phyloP scores from a whole-genome alignment of 2,113 vertebrate species.

The Ictalurus furcatus region DNA sequence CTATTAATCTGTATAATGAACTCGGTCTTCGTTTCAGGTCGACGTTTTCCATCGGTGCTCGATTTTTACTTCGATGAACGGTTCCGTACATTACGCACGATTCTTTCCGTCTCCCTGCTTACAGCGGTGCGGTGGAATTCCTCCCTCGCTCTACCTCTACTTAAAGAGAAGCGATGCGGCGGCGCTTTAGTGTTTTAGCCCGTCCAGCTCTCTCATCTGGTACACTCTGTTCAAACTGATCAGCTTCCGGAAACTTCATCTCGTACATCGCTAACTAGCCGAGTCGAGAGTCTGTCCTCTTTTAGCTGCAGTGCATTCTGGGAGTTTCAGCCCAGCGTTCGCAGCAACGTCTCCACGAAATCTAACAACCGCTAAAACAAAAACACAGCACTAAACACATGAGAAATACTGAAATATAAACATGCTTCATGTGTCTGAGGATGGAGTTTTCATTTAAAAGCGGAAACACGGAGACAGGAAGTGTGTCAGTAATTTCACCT shows the following conservation, averaged over 20 bases:
- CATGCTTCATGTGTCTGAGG: background rate
- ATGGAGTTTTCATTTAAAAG: background rate
- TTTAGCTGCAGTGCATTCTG: background rate
- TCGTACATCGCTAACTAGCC: background rate
- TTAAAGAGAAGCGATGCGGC: too few relatives aligned
- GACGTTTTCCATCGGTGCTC: too few relatives aligned
- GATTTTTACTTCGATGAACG: too few relatives aligned
- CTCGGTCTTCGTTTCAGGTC: too few relatives aligned
- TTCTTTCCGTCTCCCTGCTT: too few relatives aligned
- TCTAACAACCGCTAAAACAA: background rate
- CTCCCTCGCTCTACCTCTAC: too few relatives aligned
- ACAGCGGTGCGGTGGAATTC: too few relatives aligned
- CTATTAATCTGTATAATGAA: too few relatives aligned
- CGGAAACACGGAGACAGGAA: background rate
- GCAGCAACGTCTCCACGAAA: background rate
- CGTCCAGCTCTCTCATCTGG: too few relatives aligned
- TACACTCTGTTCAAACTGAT: too few relatives aligned
- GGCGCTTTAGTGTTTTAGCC: too few relatives aligned
- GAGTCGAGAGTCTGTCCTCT: background rate
- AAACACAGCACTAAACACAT: background rate
- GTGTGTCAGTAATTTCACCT: background rate
- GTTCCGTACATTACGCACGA: too few relatives aligned
- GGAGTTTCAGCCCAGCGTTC: background rate
- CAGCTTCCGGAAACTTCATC: background rate
- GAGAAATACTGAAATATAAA: background rate